Evolutionary conservation across 2,888 invertebrate genomes (phyloP).

Genomic region (Chaetogeoica ovagalla): DNA sequence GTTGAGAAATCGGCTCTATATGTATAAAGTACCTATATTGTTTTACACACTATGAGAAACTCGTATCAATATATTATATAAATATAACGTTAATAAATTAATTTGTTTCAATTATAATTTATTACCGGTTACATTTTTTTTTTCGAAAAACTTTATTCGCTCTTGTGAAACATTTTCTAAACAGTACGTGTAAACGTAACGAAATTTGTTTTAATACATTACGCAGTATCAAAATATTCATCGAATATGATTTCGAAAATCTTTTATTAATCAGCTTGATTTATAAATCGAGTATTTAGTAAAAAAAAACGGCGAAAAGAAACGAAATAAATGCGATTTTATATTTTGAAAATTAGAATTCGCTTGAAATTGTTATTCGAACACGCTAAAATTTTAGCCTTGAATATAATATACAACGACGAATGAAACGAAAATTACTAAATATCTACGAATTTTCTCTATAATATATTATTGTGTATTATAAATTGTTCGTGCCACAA

Average conservation of each 20-base stretch:
- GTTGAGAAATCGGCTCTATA: constrained; percentile 30
- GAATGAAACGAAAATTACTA: neutral
- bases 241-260: too few species aligned
- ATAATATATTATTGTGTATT: neutral
- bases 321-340: too few species aligned
- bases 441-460: neutral
- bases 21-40: neutral
- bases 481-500: neutral
- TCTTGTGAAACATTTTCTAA: neutral
- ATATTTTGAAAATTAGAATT: too few species aligned
- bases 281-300: too few species aligned
- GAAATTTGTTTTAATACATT: too few species aligned
- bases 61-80: neutral
- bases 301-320: too few species aligned
- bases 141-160: neutral
- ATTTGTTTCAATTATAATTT: constrained; percentile 22
- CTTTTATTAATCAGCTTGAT: too few species aligned
- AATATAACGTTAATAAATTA: constrained; percentile 20
- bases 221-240: too few species aligned
- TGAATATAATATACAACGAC: too few species aligned
- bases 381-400: too few species aligned
- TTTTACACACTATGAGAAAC: constrained; percentile 18
- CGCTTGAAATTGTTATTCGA: too few species aligned
- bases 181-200: neutral
- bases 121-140: neutral